phyloP scores from a whole-genome alignment of 2,888 invertebrate species.

The Drosophila peninsularis region DNA sequence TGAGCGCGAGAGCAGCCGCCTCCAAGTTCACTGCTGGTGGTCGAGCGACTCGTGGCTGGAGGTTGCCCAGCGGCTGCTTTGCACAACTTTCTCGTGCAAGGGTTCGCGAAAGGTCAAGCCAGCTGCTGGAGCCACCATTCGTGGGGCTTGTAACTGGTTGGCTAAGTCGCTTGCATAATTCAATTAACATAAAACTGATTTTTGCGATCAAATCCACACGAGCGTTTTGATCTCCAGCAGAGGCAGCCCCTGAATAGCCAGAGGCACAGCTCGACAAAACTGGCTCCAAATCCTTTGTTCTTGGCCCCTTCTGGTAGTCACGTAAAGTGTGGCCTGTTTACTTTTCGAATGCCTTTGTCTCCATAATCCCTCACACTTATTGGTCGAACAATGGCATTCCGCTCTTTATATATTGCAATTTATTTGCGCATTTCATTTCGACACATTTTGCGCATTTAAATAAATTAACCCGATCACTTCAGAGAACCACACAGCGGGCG shows the following conservation, averaged over 20 bases:
- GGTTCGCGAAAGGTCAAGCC: slow-evolving; percentile 66
- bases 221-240: slow-evolving; percentile 5
- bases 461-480: slow-evolving; percentile 22
- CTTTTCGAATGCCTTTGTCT: slow-evolving; percentile 2
- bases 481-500: slow-evolving; percentile 1
- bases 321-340: neutral
- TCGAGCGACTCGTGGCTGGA: slow-evolving; percentile 20
- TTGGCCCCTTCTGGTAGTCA: neutral
- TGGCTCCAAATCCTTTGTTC: slow-evolving; percentile 17
- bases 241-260: neutral
- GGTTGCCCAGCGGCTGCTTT: slow-evolving; percentile 50
- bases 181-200: slow-evolving; percentile 55
- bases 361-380: slow-evolving; percentile 6
- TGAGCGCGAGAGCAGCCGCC: slow-evolving; percentile 50
- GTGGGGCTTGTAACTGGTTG: slow-evolving; percentile 52
- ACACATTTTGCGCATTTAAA: slow-evolving; percentile 56
- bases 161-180: slow-evolving; percentile 67
- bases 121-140: slow-evolving; percentile 36
- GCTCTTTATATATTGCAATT: slow-evolving; percentile 23
- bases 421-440: slow-evolving; percentile 58
- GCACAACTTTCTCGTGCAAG: slow-evolving; percentile 54
- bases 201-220: slow-evolving; percentile 33
- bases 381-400: slow-evolving; percentile 22
- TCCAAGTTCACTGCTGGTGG: slow-evolving; percentile 68
- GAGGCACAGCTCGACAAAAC: neutral